Evolutionary conservation across 1,140 invertebrate species (phyloP).

Genomic region (Drosophila biarmipes): DNA sequence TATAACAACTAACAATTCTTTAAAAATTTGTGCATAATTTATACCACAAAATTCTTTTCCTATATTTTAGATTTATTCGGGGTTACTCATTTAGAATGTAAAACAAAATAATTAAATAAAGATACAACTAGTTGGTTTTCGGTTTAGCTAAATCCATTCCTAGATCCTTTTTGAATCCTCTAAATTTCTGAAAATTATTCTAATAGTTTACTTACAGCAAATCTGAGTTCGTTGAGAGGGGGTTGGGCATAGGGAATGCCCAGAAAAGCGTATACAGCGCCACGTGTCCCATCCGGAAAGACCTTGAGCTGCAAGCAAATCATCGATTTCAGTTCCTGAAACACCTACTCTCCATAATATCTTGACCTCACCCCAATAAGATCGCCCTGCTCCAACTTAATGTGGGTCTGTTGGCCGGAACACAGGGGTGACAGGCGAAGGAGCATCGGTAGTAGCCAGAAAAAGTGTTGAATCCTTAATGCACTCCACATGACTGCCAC

Average conservation of each 20-base stretch:
- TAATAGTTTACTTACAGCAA: conserved; percentile 82
- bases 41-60: too few relatives aligned
- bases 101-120: too few relatives aligned
- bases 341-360: neutral
- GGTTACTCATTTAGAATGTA: too few relatives aligned
- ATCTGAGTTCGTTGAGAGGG: conserved; percentile 87
- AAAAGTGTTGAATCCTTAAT: conserved; percentile 34
- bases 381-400: conserved; percentile 74
- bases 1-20: too few relatives aligned
- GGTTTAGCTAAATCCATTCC: too few relatives aligned
- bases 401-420: conserved; percentile 65
- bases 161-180: too few relatives aligned
- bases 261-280: conserved; percentile 87
- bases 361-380: conserved; percentile 63
- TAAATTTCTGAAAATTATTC: neutral
- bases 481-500: conserved; percentile 39
- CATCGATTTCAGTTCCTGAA: neutral
- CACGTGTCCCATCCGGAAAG: conserved; percentile 84
- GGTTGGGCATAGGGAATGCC: conserved; percentile 89
- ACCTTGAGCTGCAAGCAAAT: conserved; percentile 81
- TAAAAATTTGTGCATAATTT: too few relatives aligned
- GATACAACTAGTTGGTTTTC: too few relatives aligned
- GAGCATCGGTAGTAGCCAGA: conserved; percentile 15
- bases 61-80: too few relatives aligned
- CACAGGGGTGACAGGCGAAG: neutral